Conservation (phyloP, 2,113 vertebrate genomes). For the Gymnorhina tibicen region DNA sequence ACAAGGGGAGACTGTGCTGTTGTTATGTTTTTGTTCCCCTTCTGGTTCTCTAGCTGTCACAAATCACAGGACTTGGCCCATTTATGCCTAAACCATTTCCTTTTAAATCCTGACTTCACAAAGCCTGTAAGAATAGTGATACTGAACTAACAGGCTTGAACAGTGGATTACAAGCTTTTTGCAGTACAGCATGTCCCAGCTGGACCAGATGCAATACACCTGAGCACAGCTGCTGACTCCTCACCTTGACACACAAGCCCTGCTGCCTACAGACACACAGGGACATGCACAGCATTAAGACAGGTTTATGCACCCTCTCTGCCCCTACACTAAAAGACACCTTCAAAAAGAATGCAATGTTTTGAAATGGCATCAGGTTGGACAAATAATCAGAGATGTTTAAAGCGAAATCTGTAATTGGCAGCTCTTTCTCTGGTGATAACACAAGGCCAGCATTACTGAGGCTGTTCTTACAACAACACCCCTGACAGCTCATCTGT, state of each 20-base stretch:
- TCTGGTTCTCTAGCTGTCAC: background rate
- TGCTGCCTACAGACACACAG: background rate
- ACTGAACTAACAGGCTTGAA: background rate
- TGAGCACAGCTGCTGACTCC: background rate
- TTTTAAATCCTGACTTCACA: background rate
- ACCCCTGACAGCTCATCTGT: background rate
- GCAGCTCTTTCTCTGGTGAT: background rate
- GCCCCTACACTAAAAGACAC: background rate
- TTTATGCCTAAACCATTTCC: background rate
- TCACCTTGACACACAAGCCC: background rate
- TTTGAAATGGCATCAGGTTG: background rate
- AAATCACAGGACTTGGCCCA: background rate
- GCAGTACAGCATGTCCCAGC: background rate
- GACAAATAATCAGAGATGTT: background rate
- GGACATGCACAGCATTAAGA: accelerated
- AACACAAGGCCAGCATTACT: background rate
- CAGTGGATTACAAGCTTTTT: background rate
- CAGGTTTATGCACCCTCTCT: background rate
- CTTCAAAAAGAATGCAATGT: background rate
- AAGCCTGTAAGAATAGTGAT: background rate
- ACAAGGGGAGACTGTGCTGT: background rate
- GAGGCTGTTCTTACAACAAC: background rate
- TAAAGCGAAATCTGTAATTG: background rate
- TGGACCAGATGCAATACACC: background rate
- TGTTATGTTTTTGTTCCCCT: background rate